Evolutionary conservation across 2,113 vertebrate genomes (phyloP), one percentile per base, ranked within the genome.

Genomic region (Hystrix cristata): DNA sequence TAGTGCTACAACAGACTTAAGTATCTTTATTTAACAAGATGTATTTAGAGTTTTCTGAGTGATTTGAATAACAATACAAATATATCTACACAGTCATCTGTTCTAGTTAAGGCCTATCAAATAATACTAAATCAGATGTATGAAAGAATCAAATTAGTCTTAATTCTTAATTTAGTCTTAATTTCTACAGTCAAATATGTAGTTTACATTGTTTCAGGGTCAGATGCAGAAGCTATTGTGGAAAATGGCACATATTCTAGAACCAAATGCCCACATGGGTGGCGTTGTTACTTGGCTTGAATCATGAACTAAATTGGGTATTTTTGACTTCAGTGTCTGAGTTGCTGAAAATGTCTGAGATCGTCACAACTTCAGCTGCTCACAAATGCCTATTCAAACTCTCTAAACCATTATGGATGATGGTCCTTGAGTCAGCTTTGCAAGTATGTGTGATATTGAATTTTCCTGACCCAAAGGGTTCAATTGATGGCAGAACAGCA

Each of bases 401-500:
- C 64, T 84, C 13, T 84, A 15, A 29, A 64, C 14, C 25, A 29
- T 21, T 64, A 38, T 31, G 43, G 25, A 55, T 57, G 51, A 46
- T 27, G 11, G 53, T 27, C 7, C 34, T 43, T 15, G 43, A 55
- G 19, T 91, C 15, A 67, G 10, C 15, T 57, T 23, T 43, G 6
- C 7, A 55, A 16, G 38, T 23, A 14, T 15, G 38, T 15, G 15
- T 80, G 72, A 90, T 13, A 48, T 51, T 80, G 62, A 65, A 55
- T 14, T 29, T 55, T 80, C 34, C 48, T 80, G 27, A 69, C 64
- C 7, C 8, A 7, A 53, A 78, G 2, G 48, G n/a, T 38, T 21
- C 31, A 64, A 21, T 78, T 21, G 31, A 98, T 99, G 99, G 96
- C 99, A 98, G 38, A 99, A 99, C 5, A 98, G 98, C 3, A 43